These are phyloP conservation scores for Andrena fulva DNA, from an alignment of 2,888 invertebrate species.

Conservation along the genomic window DNA sequence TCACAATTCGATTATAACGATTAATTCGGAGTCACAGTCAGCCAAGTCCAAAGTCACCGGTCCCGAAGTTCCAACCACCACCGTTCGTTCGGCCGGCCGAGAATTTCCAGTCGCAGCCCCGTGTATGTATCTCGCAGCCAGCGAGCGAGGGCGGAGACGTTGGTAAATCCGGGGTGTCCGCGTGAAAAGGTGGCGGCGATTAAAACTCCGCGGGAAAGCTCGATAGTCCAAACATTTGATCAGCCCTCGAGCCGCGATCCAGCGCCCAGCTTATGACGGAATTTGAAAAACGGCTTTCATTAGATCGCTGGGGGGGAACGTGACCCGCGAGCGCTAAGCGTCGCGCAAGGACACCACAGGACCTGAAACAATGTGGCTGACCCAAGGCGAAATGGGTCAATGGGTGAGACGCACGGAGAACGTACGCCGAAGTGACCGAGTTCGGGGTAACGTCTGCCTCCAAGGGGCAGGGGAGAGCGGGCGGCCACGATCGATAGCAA, in stretches of 20 bases:
- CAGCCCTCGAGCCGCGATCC: not conserved
- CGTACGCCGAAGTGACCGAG: constrained; percentile 69
- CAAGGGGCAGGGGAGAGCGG: not conserved
- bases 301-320: constrained; percentile 11
- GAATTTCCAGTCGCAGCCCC: not conserved
- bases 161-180: constrained; percentile 19
- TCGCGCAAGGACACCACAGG: constrained; percentile 38
- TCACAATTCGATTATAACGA: too few relatives aligned
- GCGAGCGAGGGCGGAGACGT: constrained; percentile 2
- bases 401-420: constrained; percentile 68
- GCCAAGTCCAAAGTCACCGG: too few relatives aligned
- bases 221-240: constrained; percentile 14
- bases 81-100: not conserved
- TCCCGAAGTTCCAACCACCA: too few relatives aligned
- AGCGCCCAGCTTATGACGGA: not conserved
- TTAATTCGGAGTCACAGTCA: too few relatives aligned
- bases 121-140: constrained; percentile 2
- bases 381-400: constrained; percentile 70
- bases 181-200: not conserved
- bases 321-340: constrained; percentile 11
- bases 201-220: not conserved
- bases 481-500: constrained; percentile 66
- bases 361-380: constrained; percentile 62
- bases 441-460: constrained; percentile 59
- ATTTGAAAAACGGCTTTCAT: constrained; percentile 47